Percentiles rank a stretch among this genome's conserved stretches.
These are phyloP conservation scores for Venustoraphidia nigricollis DNA, from an alignment of 2,888 invertebrate genomes.

Conservation along the genomic window DNA sequence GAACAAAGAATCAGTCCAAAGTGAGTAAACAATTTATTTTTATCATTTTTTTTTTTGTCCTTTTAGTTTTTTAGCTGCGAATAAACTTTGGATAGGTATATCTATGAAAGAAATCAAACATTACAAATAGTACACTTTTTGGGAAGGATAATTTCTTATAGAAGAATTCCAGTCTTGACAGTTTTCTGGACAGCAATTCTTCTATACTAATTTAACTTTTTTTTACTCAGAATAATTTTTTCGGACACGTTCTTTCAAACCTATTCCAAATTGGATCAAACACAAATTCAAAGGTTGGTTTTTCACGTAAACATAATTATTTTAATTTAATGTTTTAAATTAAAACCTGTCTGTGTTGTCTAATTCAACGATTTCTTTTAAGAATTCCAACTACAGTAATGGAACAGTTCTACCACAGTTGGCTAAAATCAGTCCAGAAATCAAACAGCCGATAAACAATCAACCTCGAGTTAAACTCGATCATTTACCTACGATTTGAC, in stretches of 20 bases:
- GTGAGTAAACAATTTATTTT: conserved; percentile 25
- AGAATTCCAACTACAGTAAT: conserved; percentile 31
- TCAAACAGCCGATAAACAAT: conserved; percentile 31
- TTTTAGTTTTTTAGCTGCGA: conserved; percentile 5
- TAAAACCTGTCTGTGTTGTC: background rate
- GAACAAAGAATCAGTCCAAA: conserved; percentile 43
- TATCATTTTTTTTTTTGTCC: conserved; percentile 8
- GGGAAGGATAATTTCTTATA: conserved; percentile 10
- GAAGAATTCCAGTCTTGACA: conserved; percentile 15
- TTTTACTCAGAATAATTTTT: conserved; percentile 1
- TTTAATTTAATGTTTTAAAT: background rate
- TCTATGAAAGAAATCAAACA: background rate
- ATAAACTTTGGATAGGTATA: background rate
- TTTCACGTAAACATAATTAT: background rate
- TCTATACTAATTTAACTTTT: background rate
- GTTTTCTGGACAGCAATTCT: conserved; percentile 16
- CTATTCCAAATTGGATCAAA: conserved; percentile 16
- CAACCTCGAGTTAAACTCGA: conserved; percentile 34
- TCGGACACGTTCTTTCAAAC: background rate
- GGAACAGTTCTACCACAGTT: conserved; percentile 54
- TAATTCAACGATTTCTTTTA: conserved; percentile 11
- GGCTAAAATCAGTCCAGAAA: conserved; percentile 37
- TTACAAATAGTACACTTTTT: background rate
- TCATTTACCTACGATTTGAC: conserved; percentile 64
- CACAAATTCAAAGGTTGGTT: conserved; percentile 14